Evolutionary conservation across 2,113 vertebrate genomes (phyloP).

Genomic region (Passerina amoena): DNA sequence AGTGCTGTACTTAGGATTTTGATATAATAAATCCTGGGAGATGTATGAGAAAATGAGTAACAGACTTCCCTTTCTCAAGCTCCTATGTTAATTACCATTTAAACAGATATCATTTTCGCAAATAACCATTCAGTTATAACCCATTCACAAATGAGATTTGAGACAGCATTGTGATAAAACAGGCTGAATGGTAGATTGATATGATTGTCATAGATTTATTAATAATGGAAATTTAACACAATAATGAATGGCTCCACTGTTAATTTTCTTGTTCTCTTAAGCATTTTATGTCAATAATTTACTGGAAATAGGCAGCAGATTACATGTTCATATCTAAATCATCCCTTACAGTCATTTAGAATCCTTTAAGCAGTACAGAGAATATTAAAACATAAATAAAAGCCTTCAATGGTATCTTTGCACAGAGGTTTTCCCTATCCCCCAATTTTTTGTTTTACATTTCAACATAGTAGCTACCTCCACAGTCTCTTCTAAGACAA

Average conservation of each 20-base stretch:
- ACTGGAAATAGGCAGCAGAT: background rate
- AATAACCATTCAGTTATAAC: background rate
- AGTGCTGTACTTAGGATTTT: background rate
- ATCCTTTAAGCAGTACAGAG: background rate
- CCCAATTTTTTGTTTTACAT: background rate
- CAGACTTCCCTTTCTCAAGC: background rate
- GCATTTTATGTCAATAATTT: background rate
- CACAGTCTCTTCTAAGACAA: background rate
- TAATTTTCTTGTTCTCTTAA: conserved; percentile 6
- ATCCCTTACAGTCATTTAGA: background rate
- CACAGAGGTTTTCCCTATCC: background rate
- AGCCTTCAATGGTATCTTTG: background rate
- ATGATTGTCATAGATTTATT: background rate
- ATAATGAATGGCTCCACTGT: background rate
- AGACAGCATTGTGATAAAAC: background rate
- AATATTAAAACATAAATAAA: background rate
- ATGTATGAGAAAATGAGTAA: background rate
- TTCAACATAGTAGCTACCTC: background rate
- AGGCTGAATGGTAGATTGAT: background rate
- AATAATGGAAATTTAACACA: background rate
- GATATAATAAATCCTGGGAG: background rate
- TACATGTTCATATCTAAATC: background rate
- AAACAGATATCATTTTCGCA: background rate
- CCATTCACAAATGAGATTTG: background rate
- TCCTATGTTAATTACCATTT: background rate